phyloP scores from a whole-genome alignment of 2,113 vertebrate genomes.

The Pygoscelis antarcticus region DNA sequence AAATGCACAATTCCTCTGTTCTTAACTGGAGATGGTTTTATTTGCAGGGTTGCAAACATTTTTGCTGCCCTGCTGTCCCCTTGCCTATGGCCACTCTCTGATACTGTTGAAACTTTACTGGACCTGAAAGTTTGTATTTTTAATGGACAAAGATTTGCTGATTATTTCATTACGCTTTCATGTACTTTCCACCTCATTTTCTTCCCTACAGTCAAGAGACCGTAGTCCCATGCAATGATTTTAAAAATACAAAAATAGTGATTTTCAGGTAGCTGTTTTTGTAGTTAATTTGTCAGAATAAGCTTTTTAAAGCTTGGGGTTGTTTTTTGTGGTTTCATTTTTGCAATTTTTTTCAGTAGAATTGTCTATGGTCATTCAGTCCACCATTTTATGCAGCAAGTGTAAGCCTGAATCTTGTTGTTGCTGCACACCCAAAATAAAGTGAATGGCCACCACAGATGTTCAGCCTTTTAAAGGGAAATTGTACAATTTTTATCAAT shows the following conservation, averaged over 20 bases:
- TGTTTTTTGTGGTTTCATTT: background rate
- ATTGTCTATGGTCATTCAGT: background rate
- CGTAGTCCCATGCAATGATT: background rate
- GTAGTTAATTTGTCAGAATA: background rate
- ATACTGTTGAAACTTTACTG: background rate
- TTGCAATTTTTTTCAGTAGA: background rate
- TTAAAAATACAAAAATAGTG: background rate
- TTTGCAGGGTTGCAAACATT: background rate
- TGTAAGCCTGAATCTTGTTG: background rate
- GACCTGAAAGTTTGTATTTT: background rate
- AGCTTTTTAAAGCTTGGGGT: background rate
- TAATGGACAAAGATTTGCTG: background rate
- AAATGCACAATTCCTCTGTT: background rate
- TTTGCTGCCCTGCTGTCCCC: background rate
- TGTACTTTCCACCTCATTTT: background rate
- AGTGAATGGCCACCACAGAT: background rate
- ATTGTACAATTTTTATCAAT: background rate
- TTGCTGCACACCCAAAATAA: background rate
- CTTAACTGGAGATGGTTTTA: background rate
- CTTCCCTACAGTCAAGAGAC: background rate
- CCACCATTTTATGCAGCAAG: background rate
- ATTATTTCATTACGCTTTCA: background rate
- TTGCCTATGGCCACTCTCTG: background rate
- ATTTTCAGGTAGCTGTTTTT: background rate
- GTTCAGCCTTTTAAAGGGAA: background rate